Evolutionary conservation across 2,113 vertebrate genomes (phyloP).

Genomic region (Platysternon megacephalum): DNA sequence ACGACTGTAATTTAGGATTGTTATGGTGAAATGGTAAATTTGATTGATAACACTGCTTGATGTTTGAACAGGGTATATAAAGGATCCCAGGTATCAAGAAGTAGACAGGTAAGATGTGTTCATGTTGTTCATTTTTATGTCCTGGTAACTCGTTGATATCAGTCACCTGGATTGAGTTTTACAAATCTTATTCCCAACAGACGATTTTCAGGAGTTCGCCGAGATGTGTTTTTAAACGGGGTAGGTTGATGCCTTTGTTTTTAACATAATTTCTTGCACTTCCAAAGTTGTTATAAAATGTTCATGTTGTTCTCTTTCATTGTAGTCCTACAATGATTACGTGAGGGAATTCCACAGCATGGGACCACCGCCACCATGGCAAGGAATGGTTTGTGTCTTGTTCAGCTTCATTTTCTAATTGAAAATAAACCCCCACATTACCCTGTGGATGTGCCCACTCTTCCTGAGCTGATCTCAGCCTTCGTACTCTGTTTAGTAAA

Average conservation of each 20-base stretch:
- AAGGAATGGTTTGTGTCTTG: slow-evolving; percentile 92
- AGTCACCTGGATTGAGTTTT: slow-evolving; percentile 79
- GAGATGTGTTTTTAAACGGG: slow-evolving; percentile 98
- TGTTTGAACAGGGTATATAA: slow-evolving; percentile 94
- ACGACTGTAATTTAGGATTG: slow-evolving; percentile 14
- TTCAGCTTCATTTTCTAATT: slow-evolving; percentile 22
- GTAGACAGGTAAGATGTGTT: slow-evolving; percentile 92
- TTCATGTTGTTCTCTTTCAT: slow-evolving; percentile 72
- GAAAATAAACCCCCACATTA: not conserved
- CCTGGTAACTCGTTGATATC: slow-evolving; percentile 60
- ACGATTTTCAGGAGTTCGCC: slow-evolving; percentile 93
- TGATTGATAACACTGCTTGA: slow-evolving; percentile 80
- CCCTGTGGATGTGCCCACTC: not conserved
- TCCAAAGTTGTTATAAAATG: slow-evolving; percentile 16
- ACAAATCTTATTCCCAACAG: slow-evolving; percentile 86
- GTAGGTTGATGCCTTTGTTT: slow-evolving; percentile 83
- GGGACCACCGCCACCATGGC: slow-evolving; percentile 96
- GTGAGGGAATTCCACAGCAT: slow-evolving; percentile 98
- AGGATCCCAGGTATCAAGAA: slow-evolving; percentile 94
- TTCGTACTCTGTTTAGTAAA: not conserved
- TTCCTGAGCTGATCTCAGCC: not conserved
- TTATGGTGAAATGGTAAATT: slow-evolving; percentile 42
- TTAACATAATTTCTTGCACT: slow-evolving; percentile 6
- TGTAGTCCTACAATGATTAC: slow-evolving; percentile 98
- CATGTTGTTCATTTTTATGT: slow-evolving; percentile 72